Conservation (phyloP, 1,140 invertebrate genomes). For the Antheraea mylitta region DNA sequence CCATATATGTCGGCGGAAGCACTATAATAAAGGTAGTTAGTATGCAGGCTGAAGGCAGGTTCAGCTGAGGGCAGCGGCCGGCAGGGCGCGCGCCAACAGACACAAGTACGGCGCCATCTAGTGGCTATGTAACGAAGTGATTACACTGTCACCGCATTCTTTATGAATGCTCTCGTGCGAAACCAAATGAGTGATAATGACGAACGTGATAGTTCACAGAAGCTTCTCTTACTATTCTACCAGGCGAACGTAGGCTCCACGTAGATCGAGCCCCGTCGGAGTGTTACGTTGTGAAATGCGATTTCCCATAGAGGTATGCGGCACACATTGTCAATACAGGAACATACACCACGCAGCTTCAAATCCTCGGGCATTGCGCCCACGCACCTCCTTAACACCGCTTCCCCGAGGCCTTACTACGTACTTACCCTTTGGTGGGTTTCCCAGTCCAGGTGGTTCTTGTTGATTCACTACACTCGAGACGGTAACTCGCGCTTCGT, state of each 20-base stretch:
- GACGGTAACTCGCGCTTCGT: slow-evolving; percentile 46
- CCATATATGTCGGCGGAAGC: too few relatives aligned
- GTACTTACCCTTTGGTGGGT: slow-evolving; percentile 31
- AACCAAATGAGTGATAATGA: not conserved
- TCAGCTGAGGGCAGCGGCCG: not conserved
- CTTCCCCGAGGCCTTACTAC: slow-evolving; percentile 12
- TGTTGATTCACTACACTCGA: slow-evolving; percentile 39
- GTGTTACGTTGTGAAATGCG: slow-evolving; percentile 2
- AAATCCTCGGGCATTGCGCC: slow-evolving; percentile 30
- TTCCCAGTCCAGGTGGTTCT: not conserved
- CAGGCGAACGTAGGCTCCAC: not conserved
- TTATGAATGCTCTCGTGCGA: not conserved
- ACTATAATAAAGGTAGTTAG: too few relatives aligned
- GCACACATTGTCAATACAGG: slow-evolving; percentile 27
- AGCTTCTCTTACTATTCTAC: not conserved
- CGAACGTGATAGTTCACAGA: not conserved
- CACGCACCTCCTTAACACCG: slow-evolving; percentile 40
- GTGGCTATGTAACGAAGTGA: not conserved
- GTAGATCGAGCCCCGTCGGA: not conserved
- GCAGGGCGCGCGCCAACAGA: not conserved
- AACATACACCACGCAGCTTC: slow-evolving; percentile 38
- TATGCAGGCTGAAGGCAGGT: not conserved
- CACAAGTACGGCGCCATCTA: not conserved
- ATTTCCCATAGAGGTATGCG: slow-evolving; percentile 9
- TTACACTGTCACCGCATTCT: not conserved